These are phyloP conservation scores for Nymphalis c-album DNA, from an alignment of 2,888 invertebrate species.

Conservation along the genomic window DNA sequence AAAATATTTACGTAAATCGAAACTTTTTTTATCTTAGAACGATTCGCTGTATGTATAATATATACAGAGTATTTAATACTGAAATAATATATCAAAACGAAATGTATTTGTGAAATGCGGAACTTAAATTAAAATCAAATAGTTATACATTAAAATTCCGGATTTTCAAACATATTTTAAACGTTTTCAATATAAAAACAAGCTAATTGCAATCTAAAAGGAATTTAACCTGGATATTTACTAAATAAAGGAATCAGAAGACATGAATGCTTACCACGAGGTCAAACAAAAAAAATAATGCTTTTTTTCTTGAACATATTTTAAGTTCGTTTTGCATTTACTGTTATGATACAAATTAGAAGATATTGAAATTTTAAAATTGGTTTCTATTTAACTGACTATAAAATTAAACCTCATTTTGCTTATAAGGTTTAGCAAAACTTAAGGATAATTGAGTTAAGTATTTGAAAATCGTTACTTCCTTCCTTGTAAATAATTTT, in stretches of 20 bases:
- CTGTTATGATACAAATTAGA: neutral
- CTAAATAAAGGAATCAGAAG: neutral
- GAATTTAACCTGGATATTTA: neutral
- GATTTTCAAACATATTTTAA: too few species aligned
- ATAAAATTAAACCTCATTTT: neutral
- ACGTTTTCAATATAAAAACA: too few species aligned
- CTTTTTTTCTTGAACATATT: neutral
- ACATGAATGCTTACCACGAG: neutral
- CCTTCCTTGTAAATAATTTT: constrained; percentile 3
- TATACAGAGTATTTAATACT: too few species aligned
- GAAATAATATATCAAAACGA: too few species aligned
- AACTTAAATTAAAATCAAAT: too few species aligned
- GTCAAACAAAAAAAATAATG: neutral
- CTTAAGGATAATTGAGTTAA: neutral
- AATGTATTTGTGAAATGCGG: too few species aligned
- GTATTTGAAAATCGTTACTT: neutral
- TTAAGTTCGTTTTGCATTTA: neutral
- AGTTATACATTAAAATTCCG: too few species aligned
- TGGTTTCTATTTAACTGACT: neutral
- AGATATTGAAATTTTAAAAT: neutral
- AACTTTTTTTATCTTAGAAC: neutral
- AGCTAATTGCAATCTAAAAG: neutral
- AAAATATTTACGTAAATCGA: neutral
- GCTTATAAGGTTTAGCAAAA: neutral
- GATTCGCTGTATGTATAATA: neutral